Percentiles rank a stretch among this genome's conserved stretches.
Evolutionary conservation across 1,140 invertebrate species (phyloP).

Genomic region (Agraylea sexmaculata): DNA sequence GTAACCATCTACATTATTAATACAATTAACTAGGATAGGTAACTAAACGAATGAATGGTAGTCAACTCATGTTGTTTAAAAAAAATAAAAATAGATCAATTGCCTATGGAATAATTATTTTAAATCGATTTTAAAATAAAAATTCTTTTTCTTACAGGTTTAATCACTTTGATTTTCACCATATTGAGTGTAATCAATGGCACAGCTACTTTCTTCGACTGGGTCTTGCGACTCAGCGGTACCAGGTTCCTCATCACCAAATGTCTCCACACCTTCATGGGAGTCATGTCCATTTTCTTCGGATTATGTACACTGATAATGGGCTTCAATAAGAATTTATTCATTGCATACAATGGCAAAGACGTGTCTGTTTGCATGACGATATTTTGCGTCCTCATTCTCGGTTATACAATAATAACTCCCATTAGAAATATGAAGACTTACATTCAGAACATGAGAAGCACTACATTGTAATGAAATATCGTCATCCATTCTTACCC

Average conservation of each 20-base stretch:
- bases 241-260: constrained; percentile 2
- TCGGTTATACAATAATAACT: constrained; percentile 9
- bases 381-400: constrained; percentile 4
- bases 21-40: too few species aligned
- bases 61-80: too few species aligned
- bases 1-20: too few species aligned
- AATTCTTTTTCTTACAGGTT: constrained; percentile 10
- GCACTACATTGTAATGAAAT: neutral
- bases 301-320: constrained; percentile 11
- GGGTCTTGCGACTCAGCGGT: neutral
- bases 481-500: too few species aligned
- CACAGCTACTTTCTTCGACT: constrained; percentile 8
- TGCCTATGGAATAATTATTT: too few species aligned
- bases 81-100: too few species aligned
- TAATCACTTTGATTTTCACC: constrained; percentile 11
- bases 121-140: too few species aligned
- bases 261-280: constrained; percentile 6
- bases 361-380: constrained; percentile 4
- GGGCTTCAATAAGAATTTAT: constrained; percentile 6
- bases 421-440: constrained; percentile 7
- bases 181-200: constrained; percentile 12
- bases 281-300: constrained; percentile 8
- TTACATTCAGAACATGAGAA: constrained; percentile 3
- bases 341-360: neutral
- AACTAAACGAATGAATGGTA: too few species aligned